These are phyloP conservation scores for Pteruthius melanotis DNA, from an alignment of 2,113 vertebrate species.

Conservation along the genomic window DNA sequence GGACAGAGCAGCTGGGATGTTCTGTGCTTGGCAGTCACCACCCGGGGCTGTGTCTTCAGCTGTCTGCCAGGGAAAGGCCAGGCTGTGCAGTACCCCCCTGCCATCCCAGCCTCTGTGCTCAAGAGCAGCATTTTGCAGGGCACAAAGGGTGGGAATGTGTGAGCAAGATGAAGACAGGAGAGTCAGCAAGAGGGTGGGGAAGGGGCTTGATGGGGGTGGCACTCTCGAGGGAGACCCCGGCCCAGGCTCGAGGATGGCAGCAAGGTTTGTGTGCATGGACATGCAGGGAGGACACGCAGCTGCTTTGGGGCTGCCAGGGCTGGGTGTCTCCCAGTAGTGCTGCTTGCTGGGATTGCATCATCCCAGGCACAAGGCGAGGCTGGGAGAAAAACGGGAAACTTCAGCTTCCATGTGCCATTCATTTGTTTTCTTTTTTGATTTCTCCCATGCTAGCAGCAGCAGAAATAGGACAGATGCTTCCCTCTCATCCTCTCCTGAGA, in stretches of 20 bases:
- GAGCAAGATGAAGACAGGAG: neutral
- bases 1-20: neutral
- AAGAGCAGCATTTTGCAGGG: accelerated
- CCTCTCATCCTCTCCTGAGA: neutral
- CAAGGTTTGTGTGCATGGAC: accelerated
- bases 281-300: accelerated
- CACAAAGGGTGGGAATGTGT: accelerated
- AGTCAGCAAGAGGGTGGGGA: neutral
- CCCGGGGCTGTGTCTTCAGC: neutral
- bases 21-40: accelerated
- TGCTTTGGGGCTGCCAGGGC: neutral
- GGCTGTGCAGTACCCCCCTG: accelerated
- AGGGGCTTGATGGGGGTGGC: accelerated
- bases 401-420: neutral
- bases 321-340: neutral
- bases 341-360: neutral
- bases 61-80: neutral
- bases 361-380: neutral
- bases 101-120: neutral
- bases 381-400: neutral
- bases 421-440: neutral
- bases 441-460: neutral
- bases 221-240: accelerated
- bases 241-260: neutral
- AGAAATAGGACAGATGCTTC: slow-evolving; percentile 14